Evolutionary conservation across 2,113 vertebrate species (phyloP), one percentile per base, ranked within the genome.

Genomic region (Ptychochromis oligacanthus): DNA sequence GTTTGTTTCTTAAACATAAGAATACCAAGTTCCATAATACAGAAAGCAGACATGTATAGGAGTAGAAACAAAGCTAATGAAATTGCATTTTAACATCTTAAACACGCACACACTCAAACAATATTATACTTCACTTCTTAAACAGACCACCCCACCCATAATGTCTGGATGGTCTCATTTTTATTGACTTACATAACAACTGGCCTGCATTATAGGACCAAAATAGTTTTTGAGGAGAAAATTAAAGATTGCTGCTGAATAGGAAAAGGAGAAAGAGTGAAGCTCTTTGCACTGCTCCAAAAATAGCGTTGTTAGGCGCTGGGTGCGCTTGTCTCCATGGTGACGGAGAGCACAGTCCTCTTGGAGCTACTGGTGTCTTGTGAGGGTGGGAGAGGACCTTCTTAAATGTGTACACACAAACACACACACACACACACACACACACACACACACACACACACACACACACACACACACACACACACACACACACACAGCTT

Each of bases 301-400:
- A 96, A 96, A 96, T 96, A 96, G 95, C 87, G 84, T 93, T 95
- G 95, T 96, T 96, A 96, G 95, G 92, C 81, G 83, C 93, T 88
- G 92, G 94, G 91, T 95, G 93, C 91, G 89, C 93, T 94, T 94
- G 95, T 96, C 95, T 96, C 96, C 95, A 96, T 96, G 94, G 95
- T 93, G 92, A 96, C 88, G 78, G 87, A 88, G 88, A 92, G 94
- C 84, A 75, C 90, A 90, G 93, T 94, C 93, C 92, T 94, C 87
- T 94, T 93, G 88, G 91, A 92, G 93, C 88, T 92, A 87, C 88
- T 89, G 90, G 93, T 93, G 91, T 95, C 93, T 92, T 95, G 88
- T 93, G 93, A 93, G 94, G 91, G 92, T 94, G 88, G 88, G 89
- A 94, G 93, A 92, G 89, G 93, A 93, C 87, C 89, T 84, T 80